A percentile compares a stretch with the other conserved stretches of the same genome.
Evolutionary conservation across 2,797 vertebrate genomes (phyloP).

Genomic region (Tenualosa ilisha): DNA sequence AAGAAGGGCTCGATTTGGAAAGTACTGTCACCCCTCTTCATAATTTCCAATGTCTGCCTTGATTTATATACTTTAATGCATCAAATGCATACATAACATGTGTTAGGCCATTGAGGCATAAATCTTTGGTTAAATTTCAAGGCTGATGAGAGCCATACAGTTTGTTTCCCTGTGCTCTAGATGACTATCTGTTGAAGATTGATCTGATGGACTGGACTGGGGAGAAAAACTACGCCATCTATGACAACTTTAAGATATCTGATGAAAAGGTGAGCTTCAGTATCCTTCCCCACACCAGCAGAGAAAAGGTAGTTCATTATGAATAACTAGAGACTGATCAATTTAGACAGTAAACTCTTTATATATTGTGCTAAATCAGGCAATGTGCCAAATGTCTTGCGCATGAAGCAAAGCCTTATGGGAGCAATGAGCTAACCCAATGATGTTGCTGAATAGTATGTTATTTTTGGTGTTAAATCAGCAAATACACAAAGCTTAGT

Average conservation of each 20-base stretch:
- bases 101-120: not conserved
- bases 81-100: not conserved
- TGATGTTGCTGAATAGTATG: no score
- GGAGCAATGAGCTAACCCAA: no score
- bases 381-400: no score
- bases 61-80: not conserved
- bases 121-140: not conserved
- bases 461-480: no score
- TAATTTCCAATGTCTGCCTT: no score
- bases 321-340: no score
- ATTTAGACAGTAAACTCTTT: no score
- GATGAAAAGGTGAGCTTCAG: conserved; percentile 74
- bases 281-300: not conserved
- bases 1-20: no score
- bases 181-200: conserved; percentile 81
- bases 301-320: not conserved
- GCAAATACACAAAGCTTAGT: no score
- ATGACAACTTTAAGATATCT: conserved; percentile 82
- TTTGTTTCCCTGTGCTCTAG: conserved; percentile 59
- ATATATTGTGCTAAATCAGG: no score
- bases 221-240: conserved; percentile 76
- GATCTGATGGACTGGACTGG: conserved; percentile 89
- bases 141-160: not conserved
- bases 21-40: no score
- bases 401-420: no score